Evolutionary conservation across 2,113 vertebrate genomes (phyloP), one percentile per base, ranked within the genome.

Genomic region (Silurus glanis): DNA sequence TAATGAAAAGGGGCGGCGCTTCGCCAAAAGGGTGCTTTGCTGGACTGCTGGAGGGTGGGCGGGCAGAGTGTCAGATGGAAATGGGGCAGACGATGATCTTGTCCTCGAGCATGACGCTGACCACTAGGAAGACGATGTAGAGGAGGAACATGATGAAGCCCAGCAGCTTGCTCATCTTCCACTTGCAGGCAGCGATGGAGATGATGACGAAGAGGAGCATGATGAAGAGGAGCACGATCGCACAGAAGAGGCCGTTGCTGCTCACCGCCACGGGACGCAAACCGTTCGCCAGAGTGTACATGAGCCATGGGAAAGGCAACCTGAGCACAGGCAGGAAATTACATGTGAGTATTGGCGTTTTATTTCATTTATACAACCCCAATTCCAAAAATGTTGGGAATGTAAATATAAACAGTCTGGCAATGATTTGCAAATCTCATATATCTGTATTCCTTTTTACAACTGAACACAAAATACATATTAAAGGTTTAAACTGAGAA

Each of bases 201-300:
- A 93, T 90, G 90, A 94, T 94, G 93, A 95, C 94, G 83, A 95
- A 95, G 88, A 95, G 90, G 71, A 95, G 94, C 94, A 95, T 95
- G 90, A 95, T 80, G 91, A 95, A 95, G 92, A 95, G 94, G 85
- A 95, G 91, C 87, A 95, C 94, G 80, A 95, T 95, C 90, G 94
- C 93, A 6, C 94, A 95, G 92, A 95, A 95, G 59, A 95, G 91
- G 17, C 94, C 94, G 78, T 95, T 95, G 78, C 94, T 95, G 90
- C 93, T 93, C 90, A 95, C 94, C 6, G 74, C 64, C 0, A 95
- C 91, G 0, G 94, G n/a, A 6, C 9, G 17, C 13, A 79, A 23
- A 80, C 25, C 13, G 9, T 64, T 58, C 8, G 10, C 83, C 16
- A 69, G 51, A 69, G 62, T 59, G 25, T 49, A 94, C 0, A 95